phyloP scores from a whole-genome alignment of 2,888 invertebrate species.

The Nebria salina region DNA sequence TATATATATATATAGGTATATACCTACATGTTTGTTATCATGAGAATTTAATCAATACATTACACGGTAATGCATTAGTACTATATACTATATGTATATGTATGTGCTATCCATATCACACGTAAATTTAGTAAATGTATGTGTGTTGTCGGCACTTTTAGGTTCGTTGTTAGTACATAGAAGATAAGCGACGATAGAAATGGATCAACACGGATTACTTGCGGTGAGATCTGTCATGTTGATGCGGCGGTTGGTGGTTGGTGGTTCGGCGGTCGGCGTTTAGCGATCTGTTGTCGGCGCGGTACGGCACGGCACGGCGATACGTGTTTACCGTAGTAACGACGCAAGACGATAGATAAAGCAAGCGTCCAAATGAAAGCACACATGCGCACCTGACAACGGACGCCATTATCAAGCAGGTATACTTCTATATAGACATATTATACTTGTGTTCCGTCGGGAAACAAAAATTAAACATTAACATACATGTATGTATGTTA shows the following conservation, averaged over 20 bases:
- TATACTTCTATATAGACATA: not conserved
- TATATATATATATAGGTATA: conserved; percentile 15
- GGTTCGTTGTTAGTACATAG: conserved; percentile 31
- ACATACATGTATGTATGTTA: no score
- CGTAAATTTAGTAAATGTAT: conserved; percentile 28
- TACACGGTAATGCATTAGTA: not conserved
- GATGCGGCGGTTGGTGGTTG: not conserved
- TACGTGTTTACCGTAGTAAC: conserved; percentile 8
- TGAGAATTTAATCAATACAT: conserved; percentile 31
- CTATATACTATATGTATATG: no score
- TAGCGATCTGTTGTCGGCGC: no score
- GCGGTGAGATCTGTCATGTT: conserved; percentile 36
- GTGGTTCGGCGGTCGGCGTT: no score
- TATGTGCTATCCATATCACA: conserved; percentile 3
- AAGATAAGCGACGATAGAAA: conserved; percentile 41
- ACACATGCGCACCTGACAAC: conserved; percentile 16
- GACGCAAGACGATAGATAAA: not conserved
- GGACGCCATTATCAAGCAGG: conserved; percentile 6
- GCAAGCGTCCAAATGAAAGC: not conserved
- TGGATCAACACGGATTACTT: conserved; percentile 40
- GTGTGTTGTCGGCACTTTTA: conserved; percentile 25
- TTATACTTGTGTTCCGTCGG: not conserved
- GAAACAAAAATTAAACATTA: no score
- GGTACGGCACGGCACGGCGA: not conserved
- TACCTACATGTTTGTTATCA: conserved; percentile 2